Conservation (phyloP, 2,797 vertebrate species). For the Poeciliopsis presidionis region DNA sequence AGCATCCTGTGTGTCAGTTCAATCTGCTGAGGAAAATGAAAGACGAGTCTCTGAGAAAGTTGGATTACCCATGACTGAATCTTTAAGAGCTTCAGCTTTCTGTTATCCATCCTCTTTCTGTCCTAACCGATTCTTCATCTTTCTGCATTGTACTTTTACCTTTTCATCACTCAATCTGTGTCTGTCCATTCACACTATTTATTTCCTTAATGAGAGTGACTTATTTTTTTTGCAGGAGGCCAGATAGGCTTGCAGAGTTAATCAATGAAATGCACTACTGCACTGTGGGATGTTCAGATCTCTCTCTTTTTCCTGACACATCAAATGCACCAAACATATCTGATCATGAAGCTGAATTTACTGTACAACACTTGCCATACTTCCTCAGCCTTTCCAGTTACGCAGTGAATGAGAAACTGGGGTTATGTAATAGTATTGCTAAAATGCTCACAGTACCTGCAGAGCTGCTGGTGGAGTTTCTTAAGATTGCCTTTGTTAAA, state of each 20-base stretch:
- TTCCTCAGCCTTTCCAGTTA: slow-evolving; percentile 14
- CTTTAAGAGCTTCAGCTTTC: slow-evolving; percentile 41
- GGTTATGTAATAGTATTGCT: background rate
- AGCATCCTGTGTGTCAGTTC: slow-evolving; percentile 15
- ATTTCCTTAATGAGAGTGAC: slow-evolving; percentile 59
- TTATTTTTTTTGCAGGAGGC: slow-evolving; percentile 50
- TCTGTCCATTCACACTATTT: slow-evolving; percentile 20
- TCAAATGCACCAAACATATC: background rate
- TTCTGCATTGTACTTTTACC: slow-evolving; percentile 2
- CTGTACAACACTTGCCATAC: slow-evolving; percentile 16
- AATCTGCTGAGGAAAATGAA: slow-evolving; percentile 48
- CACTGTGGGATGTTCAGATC: slow-evolving; percentile 51
- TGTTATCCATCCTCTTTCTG: slow-evolving; percentile 3
- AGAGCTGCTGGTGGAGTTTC: background rate
- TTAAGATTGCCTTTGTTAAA: slow-evolving; percentile 1
- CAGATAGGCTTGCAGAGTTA: slow-evolving; percentile 63
- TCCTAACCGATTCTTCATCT: slow-evolving; percentile 14
- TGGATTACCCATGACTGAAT: slow-evolving; percentile 51
- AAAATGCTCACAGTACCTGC: background rate
- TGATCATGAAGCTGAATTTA: background rate
- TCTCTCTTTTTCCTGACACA: background rate
- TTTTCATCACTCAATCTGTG: background rate
- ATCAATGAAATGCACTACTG: slow-evolving; percentile 71
- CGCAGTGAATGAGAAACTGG: slow-evolving; percentile 8
- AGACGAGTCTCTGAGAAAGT: slow-evolving; percentile 30